These are phyloP conservation scores for Agelaius phoeniceus DNA, from an alignment of 2,113 vertebrate genomes.

Conservation along the genomic window DNA sequence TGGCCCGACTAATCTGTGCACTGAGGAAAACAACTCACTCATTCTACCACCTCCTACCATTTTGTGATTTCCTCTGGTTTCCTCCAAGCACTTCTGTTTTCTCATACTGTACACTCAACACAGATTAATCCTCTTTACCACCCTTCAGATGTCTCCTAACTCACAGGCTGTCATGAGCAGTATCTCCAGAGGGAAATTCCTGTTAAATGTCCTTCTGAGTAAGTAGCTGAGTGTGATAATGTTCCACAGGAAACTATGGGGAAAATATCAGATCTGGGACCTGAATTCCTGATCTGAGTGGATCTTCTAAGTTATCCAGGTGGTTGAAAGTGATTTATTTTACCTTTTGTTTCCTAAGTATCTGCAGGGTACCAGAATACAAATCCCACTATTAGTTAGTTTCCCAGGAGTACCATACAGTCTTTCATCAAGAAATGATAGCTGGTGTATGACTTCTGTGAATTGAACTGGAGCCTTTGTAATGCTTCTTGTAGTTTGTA, in stretches of 20 bases:
- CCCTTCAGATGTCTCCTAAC: neutral
- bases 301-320: neutral
- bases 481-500: neutral
- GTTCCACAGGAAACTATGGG: neutral
- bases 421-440: neutral
- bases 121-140: neutral
- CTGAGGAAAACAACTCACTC: neutral
- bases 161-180: neutral
- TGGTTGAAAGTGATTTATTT: constrained; percentile 12
- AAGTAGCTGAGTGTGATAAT: constrained; percentile 10
- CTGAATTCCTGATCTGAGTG: neutral
- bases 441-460: neutral
- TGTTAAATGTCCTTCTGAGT: constrained; percentile 16
- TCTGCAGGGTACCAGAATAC: neutral
- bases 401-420: neutral
- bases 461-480: neutral
- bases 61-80: neutral
- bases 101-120: neutral
- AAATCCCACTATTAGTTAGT: neutral
- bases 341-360: neutral
- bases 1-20: neutral
- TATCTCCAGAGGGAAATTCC: constrained; percentile 22
- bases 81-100: neutral
- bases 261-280: neutral
- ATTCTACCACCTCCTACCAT: neutral